A percentile compares a stretch with the other conserved stretches of the same genome.
phyloP scores from a whole-genome alignment of 2,888 invertebrate species.

The Leistus spinibarbis region DNA sequence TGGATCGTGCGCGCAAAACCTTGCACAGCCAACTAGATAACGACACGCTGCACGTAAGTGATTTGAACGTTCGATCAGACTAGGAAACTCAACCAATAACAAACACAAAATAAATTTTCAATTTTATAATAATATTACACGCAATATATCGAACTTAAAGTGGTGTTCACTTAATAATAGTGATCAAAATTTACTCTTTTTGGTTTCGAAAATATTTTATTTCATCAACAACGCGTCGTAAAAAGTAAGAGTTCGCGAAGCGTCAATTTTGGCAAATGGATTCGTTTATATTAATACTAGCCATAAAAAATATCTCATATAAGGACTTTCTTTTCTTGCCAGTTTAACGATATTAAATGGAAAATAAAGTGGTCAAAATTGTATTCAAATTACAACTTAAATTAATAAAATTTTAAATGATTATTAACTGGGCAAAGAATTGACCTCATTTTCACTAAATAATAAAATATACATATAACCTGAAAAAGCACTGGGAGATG shows the following conservation, averaged over 20 bases:
- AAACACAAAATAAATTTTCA: not conserved
- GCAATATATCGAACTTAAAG: not conserved
- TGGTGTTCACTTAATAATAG: not conserved
- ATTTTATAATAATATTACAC: not conserved
- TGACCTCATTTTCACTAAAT: too few species aligned
- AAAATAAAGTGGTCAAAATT: too few species aligned
- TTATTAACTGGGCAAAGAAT: too few species aligned
- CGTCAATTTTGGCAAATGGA: not conserved
- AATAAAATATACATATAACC: too few species aligned
- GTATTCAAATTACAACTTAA: too few species aligned
- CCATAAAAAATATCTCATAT: not conserved
- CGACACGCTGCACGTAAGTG: too few species aligned
- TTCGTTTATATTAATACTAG: not conserved
- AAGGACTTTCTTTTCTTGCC: conserved; percentile 20
- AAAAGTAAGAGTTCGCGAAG: conserved; percentile 26
- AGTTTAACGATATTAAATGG: too few species aligned
- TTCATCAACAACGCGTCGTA: conserved; percentile 17
- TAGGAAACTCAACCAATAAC: not conserved
- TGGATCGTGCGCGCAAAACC: not conserved
- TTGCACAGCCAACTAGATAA: not conserved
- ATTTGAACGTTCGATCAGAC: not conserved
- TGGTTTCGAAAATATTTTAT: conserved; percentile 26
- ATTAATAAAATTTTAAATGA: too few species aligned
- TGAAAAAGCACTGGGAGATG: too few species aligned
- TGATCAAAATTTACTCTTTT: not conserved